Base-by-base conservation (phyloP, 2,113 vertebrate species). In the Melanotaenia duboulayi region DNA sequence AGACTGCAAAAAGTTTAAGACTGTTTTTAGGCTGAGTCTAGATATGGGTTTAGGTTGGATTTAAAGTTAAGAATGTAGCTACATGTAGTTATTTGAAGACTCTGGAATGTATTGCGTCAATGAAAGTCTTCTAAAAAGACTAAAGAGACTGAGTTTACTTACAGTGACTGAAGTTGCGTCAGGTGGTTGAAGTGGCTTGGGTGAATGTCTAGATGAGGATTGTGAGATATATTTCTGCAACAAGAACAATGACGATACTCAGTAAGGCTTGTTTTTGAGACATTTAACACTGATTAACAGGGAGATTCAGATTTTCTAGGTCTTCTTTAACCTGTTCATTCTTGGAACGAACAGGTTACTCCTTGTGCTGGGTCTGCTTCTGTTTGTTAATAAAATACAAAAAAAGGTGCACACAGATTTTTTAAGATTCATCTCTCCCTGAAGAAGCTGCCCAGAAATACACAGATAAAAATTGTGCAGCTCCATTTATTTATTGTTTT, bases 171-270 rank as follows among this genome's bases (percentile, higher is more conserved):
- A 65, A 96, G 93, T 24, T 95, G 92, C 51, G 84, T 84, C 68
- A 95, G 86, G 58, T 89, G 90, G 87, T 86, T 85, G 69, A 92
- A 94, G 87, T 90, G 90, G 68, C 84, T 85, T 56, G 89, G 87
- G 64, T 92, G 88, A 73, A 95, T 89, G 16, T 66, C 79, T 69
- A 91, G 82, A 66, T 94, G 77, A 64, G 94, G 92, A 81, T 95
- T 95, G 82, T 95, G 84, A 35, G 95, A 95, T 63, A 96, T 91
- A 68, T 96, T 95, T 81, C 94, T 96, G 81, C 73, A 91, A 87
- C 20, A 77, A 80, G 60, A 51, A 61, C 82, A 16, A n/a, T 40
- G 24, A 68, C 7, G 46, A 56, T 35, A 61, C 12, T 59, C 17
- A 55, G 40, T 7, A 22, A n/a, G 52, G 11, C 14, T 4, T 2